Conservation (phyloP, 2,797 vertebrate genomes). For the Alfaro cultratus region DNA sequence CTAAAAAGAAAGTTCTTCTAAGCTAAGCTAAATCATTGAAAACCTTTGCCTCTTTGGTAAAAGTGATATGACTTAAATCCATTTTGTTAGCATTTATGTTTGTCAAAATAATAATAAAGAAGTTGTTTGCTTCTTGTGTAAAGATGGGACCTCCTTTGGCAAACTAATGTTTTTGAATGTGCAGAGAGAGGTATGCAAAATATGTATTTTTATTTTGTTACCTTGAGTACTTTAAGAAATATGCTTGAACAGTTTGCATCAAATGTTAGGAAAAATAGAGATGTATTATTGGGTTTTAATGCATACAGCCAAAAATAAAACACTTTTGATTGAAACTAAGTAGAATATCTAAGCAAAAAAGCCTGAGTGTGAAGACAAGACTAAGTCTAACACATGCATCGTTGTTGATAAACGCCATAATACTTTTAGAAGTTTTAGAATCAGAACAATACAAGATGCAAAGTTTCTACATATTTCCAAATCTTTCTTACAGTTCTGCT, state of each 20-base stretch:
- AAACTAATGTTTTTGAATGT: not conserved
- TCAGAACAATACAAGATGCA: not conserved
- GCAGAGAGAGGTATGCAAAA: not conserved
- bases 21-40: constrained; percentile 8
- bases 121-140: not conserved
- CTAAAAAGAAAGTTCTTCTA: constrained; percentile 29
- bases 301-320: constrained; percentile 20
- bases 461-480: not conserved
- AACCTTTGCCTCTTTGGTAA: constrained; percentile 1
- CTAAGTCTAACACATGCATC: not conserved
- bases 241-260: not conserved
- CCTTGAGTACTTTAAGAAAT: constrained; percentile 5
- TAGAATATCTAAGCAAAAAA: not conserved
- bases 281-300: constrained; percentile 8
- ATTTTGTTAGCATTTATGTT: not conserved
- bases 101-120: not conserved
- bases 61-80: not conserved
- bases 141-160: not conserved
- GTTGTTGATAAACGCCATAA: not conserved
- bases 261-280: constrained; percentile 10
- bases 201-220: not conserved
- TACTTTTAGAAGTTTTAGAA: not conserved
- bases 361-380: not conserved
- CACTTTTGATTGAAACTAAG: constrained; percentile 4
- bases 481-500: not conserved